A percentile compares a stretch with the other conserved stretches of the same genome.
Evolutionary conservation across 2,888 invertebrate species (phyloP).

Genomic region (Nemoura dubitans): DNA sequence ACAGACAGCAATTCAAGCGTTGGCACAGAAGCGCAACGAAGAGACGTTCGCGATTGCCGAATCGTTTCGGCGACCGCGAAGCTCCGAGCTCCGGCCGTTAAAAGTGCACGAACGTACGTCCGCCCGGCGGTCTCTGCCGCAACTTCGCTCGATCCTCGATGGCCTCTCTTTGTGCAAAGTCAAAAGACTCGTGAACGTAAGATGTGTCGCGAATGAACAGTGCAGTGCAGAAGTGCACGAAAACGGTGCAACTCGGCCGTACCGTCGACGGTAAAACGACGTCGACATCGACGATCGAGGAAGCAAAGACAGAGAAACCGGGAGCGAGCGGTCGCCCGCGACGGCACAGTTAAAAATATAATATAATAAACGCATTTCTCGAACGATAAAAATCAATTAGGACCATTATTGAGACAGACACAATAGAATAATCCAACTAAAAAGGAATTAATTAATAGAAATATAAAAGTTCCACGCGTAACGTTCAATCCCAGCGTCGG

Average conservation of each 20-base stretch:
- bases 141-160: too few relatives aligned
- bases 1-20: background rate
- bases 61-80: too few relatives aligned
- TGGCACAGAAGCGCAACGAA: background rate
- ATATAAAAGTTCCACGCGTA: background rate
- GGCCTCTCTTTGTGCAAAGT: background rate
- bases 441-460: background rate
- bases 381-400: background rate
- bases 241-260: background rate
- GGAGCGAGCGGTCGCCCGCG: background rate
- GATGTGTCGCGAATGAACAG: too few relatives aligned
- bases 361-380: background rate
- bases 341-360: background rate
- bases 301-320: background rate
- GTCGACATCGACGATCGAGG: background rate
- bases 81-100: background rate
- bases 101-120: background rate
- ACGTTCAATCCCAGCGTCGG: background rate
- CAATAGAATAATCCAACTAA: conserved; percentile 12
- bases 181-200: background rate
- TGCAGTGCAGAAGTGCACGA: background rate
- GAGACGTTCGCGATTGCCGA: background rate
- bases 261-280: background rate
- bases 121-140: background rate
- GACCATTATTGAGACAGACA: background rate